Evolutionary conservation across 2,797 vertebrate species (phyloP), one percentile per base, ranked within the genome.

Genomic region (Gymnothorax javanicus): DNA sequence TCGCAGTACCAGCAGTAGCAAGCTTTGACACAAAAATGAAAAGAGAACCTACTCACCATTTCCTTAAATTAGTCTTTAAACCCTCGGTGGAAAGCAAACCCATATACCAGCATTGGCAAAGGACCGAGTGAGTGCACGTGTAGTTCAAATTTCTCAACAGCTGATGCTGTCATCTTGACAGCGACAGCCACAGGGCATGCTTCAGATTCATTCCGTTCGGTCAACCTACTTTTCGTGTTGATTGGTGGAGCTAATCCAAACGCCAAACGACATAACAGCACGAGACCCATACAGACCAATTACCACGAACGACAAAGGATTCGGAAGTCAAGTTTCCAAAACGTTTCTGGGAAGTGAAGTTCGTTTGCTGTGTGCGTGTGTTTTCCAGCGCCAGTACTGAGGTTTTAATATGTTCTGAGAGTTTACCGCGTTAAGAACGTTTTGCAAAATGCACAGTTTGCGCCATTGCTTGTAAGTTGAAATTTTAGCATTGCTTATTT

Each of bases 91-190:
- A 52, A 20, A 77, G 15, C 20, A 67, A 67, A 1, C 33, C 52
- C 33, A 13, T 52, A 7, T 77, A 33, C 20, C 73, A 20, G 73
- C 20, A 33, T 50, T 33, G 73, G 27, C 15, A 23, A 3, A 20
- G 13, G 12, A 13, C 73, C 17, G 1, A 43, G 13, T 77, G 7
- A 13, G 15, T 17, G 52, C 73, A 77, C 73, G 73, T 77, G 73
- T 50, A 77, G 73, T 77, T 77, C 52, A 50, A 77, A 77, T 52
- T 43, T 77, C 15, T 15, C 73, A 77, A 77, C 73, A 77, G 73
- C 73, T 77, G 73, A 77, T 15, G 73, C 73, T 77, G 73, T 77
- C 73, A 77, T 77, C 15, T 52, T 52, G 15, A 50, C 73, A 77
- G 73, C 17, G 20, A 12, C 13, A 6, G 69, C 1, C 52, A 50